Evolutionary conservation across 2,888 invertebrate species (phyloP), one percentile per base, ranked within the genome.

Genomic region (Machimus rusticus): DNA sequence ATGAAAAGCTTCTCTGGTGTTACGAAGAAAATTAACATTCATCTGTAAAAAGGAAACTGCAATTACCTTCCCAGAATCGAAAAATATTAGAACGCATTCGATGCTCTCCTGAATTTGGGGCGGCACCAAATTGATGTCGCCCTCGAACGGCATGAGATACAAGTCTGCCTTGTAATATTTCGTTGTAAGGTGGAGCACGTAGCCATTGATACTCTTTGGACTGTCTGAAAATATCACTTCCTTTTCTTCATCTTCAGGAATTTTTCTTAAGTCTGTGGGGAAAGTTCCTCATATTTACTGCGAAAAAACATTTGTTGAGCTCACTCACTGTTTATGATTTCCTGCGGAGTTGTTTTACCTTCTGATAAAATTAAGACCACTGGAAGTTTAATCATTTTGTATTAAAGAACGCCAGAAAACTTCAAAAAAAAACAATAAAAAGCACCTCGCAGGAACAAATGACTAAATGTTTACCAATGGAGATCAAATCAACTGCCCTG

Each of bases 141-240:
- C 86, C 16, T 89, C 89, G 5, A 89, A 88, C 12, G 90, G 90
- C 5, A 90, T 88, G 4, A 90, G 86, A 5, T 89, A 84, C 8
- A 90, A 86, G 66, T 90, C 89, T 66, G 90, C 89, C 85, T 89
- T 89, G 86, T 90, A 90, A 79, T 90, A 90, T 88, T 90, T 90
- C 37, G 90, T 90, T 0, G 88, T 88, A 57, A 90, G 86, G 57
- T 90, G 88, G 77, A 89, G 89, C 79, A 89, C 89, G 87, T 89
- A 90, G 1, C 90, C 90, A n/a, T 78, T 88, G 8, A 89, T 86
- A 55, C 89, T 88, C 31, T 88, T 85, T 5, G 89, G 84, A 5
- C 88, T 85, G 6, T 78, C 28, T 19, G 55, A 37, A n/a, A 37
- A 6, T 9, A 79, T 43, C 6, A 79, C 12, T 43, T 86, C 78